Evolutionary conservation across 2,888 invertebrate species (phyloP), one percentile per base, ranked within the genome.

Genomic region (Drosophila anomelani): DNA sequence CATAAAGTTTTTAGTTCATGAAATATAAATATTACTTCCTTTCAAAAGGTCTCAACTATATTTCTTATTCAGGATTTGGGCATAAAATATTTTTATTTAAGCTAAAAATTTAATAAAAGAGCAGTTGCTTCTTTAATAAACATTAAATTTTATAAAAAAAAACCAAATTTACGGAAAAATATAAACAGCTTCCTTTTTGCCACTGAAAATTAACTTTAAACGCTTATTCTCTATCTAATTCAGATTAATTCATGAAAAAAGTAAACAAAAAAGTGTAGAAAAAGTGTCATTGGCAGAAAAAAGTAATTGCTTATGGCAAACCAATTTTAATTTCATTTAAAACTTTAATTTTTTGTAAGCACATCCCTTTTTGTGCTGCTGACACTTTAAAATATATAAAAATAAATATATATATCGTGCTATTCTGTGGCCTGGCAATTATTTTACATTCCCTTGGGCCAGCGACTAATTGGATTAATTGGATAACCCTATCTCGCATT

Each of bases 391-490:
- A 29, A n/a, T 29, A 29, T 29, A 23, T 9, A 39, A 4, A 15
- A 26, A 46, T 9, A 23, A 15, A 44, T 10, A 9, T 12, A 13
- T 6, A 6, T 29, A n/a, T 26, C 15, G 26, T 41, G 13, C n/a
- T 61, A 8, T 29, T 4, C 29, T 29, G 29, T 29, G 3, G 12
- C 15, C 12, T 17, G 47, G 47, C 47, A 64, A 64, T 64, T 47
- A 53, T 32, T 51, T 13, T 10, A 20, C 44, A 17, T 46, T 68
- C 56, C 56, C 70, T 13, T 17, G 55, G 26, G 70, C 29, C 46
- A 41, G 46, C 12, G 9, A 47, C 55, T 67, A 67, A 70, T 67
- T 67, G 46, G 57, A 70, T 67, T 55, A 67, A 64, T 66, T 66
- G 64, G 34, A 49, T 64, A 64, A 64, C 39, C 41, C 66, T 29